Evolutionary conservation across 2,797 vertebrate genomes (phyloP).

Genomic region (Odontamblyopus lacepedii): DNA sequence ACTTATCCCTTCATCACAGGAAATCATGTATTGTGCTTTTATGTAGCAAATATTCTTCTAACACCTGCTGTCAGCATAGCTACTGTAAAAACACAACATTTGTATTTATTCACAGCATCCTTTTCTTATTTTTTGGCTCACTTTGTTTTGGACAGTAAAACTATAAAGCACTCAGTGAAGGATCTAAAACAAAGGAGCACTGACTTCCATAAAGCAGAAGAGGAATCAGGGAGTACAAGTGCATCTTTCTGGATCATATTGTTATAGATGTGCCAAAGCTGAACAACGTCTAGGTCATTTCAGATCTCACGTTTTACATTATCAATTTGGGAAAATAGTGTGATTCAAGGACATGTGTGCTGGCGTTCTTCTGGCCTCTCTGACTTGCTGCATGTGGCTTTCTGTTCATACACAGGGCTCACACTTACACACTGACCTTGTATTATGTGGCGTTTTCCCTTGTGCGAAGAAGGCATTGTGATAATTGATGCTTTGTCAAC

Average conservation of each 20-base stretch:
- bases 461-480: not conserved
- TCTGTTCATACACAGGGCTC: constrained; percentile 1
- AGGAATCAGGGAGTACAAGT: constrained; percentile 8
- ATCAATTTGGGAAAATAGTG: constrained; percentile 62
- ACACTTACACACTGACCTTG: constrained; percentile 4
- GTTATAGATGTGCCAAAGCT: constrained; percentile 35
- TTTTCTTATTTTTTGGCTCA: not conserved
- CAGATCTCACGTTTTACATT: constrained; percentile 60
- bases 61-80: not conserved
- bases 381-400: constrained; percentile 42
- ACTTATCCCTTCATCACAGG: not conserved
- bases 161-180: constrained; percentile 15
- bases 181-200: constrained; percentile 7
- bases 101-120: not conserved
- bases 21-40: not conserved
- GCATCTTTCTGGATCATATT: constrained; percentile 57
- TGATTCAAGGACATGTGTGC: constrained; percentile 58
- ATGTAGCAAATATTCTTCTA: not conserved
- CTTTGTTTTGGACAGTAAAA: constrained; percentile 3
- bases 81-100: not conserved
- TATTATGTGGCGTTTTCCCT: not conserved
- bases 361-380: constrained; percentile 79
- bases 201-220: constrained; percentile 5
- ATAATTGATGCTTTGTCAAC: constrained; percentile 18
- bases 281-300: constrained; percentile 18